Evolutionary conservation across 2,888 invertebrate genomes (phyloP), one percentile per base, ranked within the genome.

Genomic region (Leucophora obtusa): DNA sequence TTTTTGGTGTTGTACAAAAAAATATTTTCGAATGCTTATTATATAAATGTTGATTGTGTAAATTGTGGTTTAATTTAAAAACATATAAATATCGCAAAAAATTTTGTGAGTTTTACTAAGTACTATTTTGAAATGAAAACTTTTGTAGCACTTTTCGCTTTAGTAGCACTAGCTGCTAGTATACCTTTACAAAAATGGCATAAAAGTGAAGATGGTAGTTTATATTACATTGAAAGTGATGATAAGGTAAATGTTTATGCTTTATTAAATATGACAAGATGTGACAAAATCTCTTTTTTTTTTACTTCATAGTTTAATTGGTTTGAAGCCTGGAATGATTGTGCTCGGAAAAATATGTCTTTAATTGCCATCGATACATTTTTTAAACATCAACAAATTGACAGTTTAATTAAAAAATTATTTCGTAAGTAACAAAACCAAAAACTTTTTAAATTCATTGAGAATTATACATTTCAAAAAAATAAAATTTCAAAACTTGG

Each of bases 281-380:
- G 14, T 2, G 21, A n/a, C 11, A 56, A 5, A 28, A 21, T n/a
- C 2, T 56, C 3, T 11, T 5, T 9, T 28, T 50, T 14, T 73
- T 79, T 10, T 47, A 47, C 1, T 62, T 43, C 50, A n/a, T 10
- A 80, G 80, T 76, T 69, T 50, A 80, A 80, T 60, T 80, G 80
- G 80, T 73, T 63, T 53, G 68, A 80, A 33, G 72, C 80, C 1
- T 80, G 68, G 74, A 33, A 76, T 15, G 76, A 80, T 54, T 80
- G 80, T 65, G 80, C 80, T 1, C 72, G 80, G 9, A 72, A 58
- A 58, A 80, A 80, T 56, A 80, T 80, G 80, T 69, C 80, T 0
- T 51, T 80, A 11, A 72, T 80, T 24, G 80, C 76, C 18, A 72
- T 76, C 14, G 76, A 76, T 24, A 53, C 72, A 0, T 53, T 11